These are phyloP conservation scores for Prionailurus bengalensis DNA, from an alignment of 2,113 vertebrate genomes.

Conservation along the genomic window DNA sequence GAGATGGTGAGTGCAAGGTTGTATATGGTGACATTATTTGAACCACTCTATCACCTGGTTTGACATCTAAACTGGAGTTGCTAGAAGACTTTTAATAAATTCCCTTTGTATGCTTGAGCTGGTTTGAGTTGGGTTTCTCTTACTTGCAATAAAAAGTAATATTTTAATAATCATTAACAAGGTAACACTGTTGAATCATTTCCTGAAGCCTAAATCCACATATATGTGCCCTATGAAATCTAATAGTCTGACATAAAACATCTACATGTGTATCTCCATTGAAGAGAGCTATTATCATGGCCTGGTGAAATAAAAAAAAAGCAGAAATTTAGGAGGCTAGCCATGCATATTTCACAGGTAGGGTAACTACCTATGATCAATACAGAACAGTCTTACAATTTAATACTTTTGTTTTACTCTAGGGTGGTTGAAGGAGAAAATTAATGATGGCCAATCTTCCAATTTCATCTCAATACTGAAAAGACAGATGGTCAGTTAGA, in stretches of 20 bases:
- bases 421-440: neutral
- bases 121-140: constrained; percentile 8
- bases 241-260: neutral
- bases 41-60: neutral
- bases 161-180: constrained; percentile 3
- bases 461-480: neutral
- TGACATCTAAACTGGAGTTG: neutral
- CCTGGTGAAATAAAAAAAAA: neutral
- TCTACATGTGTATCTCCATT: neutral
- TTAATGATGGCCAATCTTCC: neutral
- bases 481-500: neutral
- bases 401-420: neutral
- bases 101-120: neutral
- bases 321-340: neutral
- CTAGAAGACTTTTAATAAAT: neutral
- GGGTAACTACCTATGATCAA: neutral
- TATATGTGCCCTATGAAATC: neutral
- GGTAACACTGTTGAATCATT: neutral
- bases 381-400: neutral
- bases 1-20: neutral
- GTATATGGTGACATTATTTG: neutral
- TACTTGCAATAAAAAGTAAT: neutral
- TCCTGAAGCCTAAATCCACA: neutral
- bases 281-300: neutral
- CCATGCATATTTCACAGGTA: neutral